phyloP scores from a whole-genome alignment of 2,113 vertebrate species.

The Macquaria ambigua region DNA sequence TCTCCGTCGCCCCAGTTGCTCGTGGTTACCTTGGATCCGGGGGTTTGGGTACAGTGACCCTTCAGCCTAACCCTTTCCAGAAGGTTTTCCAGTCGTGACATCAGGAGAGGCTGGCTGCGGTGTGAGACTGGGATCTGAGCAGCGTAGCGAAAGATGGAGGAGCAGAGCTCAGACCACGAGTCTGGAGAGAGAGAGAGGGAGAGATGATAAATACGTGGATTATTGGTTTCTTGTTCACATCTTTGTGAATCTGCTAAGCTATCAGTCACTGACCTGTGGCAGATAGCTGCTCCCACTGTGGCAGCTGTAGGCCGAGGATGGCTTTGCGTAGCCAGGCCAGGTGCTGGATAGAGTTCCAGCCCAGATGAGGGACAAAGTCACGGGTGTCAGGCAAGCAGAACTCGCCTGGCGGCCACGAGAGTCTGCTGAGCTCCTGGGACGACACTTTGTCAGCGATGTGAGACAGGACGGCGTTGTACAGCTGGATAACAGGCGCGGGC shows the following conservation, averaged over 20 bases:
- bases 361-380: constrained; percentile 87
- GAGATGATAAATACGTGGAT: background rate
- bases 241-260: too few relatives aligned
- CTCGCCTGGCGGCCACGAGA: constrained; percentile 93
- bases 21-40: background rate
- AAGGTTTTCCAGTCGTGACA: constrained; percentile 91
- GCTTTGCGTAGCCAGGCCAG: constrained; percentile 89
- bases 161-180: constrained; percentile 88
- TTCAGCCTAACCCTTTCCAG: constrained; percentile 82
- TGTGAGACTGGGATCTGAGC: constrained; percentile 87
- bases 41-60: background rate
- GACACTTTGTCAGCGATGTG: constrained; percentile 88
- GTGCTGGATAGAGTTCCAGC: constrained; percentile 90
- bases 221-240: background rate
- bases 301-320: constrained; percentile 91
- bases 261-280: constrained; percentile 79
- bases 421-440: constrained; percentile 83
- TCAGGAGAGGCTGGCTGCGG: constrained; percentile 87
- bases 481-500: constrained; percentile 84
- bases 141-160: constrained; percentile 86
- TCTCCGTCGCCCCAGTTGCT: constrained; percentile 42
- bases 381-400: constrained; percentile 86
- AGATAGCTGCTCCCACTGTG: constrained; percentile 86
- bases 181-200: constrained; percentile 75
- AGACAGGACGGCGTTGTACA: constrained; percentile 90